Evolutionary conservation across 2,797 vertebrate genomes (phyloP).

Genomic region (Synanceia verrucosa): DNA sequence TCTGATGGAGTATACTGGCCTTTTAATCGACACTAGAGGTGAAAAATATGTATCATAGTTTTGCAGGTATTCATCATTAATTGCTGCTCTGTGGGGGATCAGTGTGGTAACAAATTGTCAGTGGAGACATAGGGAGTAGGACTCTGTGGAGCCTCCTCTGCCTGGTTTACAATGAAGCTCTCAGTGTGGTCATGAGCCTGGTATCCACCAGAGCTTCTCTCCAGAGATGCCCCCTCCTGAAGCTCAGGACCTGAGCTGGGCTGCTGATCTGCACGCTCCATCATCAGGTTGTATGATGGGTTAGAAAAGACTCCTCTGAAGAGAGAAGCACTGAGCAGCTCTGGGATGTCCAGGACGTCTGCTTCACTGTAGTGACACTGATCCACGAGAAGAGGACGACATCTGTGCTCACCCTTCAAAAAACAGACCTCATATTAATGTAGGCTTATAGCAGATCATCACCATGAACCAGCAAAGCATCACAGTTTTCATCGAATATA

Average conservation of each 20-base stretch:
- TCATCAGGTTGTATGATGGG: conserved; percentile 18
- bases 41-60: too few relatives aligned
- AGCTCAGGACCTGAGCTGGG: conserved; percentile 40
- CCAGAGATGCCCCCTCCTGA: background rate
- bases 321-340: conserved; percentile 10
- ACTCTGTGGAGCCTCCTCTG: background rate
- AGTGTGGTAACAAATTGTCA: conserved; percentile 43
- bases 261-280: conserved; percentile 58
- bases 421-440: background rate
- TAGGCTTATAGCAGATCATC: background rate
- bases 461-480: background rate
- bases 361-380: conserved; percentile 76
- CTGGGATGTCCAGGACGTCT: conserved; percentile 70
- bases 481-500: background rate
- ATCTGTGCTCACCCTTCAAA: conserved; percentile 25
- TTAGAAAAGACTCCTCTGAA: conserved; percentile 24
- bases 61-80: too few relatives aligned
- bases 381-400: conserved; percentile 40
- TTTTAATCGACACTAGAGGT: too few relatives aligned
- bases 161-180: background rate
- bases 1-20: too few relatives aligned
- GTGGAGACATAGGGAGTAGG: conserved; percentile 24
- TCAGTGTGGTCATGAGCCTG: conserved; percentile 13
- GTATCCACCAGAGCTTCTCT: conserved; percentile 9
- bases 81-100: background rate